These are phyloP conservation scores for Carduelis carduelis DNA, from an alignment of 2,797 vertebrate species.

Conservation along the genomic window DNA sequence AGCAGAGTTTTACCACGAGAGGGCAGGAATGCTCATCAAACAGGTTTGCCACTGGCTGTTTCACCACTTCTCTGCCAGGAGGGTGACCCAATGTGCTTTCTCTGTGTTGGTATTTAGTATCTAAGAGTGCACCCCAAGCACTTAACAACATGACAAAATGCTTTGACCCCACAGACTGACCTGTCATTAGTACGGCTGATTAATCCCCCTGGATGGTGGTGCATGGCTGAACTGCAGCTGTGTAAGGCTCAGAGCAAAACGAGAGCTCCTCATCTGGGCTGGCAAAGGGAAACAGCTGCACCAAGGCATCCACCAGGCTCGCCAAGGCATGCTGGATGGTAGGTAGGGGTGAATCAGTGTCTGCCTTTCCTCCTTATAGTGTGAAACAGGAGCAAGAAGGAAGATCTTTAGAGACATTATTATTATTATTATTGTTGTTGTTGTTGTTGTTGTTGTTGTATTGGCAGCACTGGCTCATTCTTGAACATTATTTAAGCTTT, in stretches of 20 bases:
- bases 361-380: background rate
- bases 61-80: background rate
- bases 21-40: conserved; percentile 56
- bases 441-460: background rate
- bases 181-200: background rate
- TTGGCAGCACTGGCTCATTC: background rate
- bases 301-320: background rate
- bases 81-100: background rate
- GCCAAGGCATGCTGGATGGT: background rate
- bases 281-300: background rate
- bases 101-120: background rate
- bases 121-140: background rate
- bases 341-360: background rate
- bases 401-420: background rate
- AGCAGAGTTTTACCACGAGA: conserved; percentile 47
- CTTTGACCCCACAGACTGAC: background rate
- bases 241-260: background rate
- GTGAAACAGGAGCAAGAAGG: background rate
- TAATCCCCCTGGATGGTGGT: background rate
- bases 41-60: background rate
- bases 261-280: background rate
- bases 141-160: conserved; percentile 5
- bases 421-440: background rate
- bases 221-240: background rate
- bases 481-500: background rate